These are phyloP conservation scores for Samia ricini DNA, from an alignment of 1,140 invertebrate species.

Conservation along the genomic window DNA sequence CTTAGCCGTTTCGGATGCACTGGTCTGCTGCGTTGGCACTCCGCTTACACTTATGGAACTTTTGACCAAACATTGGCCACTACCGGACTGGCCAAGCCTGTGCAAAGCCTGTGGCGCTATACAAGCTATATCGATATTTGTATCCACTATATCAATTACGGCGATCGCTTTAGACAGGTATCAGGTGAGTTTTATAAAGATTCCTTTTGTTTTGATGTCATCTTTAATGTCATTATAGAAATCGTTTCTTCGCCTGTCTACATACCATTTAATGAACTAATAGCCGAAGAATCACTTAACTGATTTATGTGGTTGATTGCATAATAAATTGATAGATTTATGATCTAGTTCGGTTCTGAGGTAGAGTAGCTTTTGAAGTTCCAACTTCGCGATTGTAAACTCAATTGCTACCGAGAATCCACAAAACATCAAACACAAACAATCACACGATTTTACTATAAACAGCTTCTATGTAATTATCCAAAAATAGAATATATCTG, in stretches of 20 bases:
- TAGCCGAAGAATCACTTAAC: too few species aligned
- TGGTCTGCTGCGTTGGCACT: constrained; percentile 91
- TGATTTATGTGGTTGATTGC: too few species aligned
- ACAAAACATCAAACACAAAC: not conserved
- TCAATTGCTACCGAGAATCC: not conserved
- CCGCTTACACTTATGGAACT: constrained; percentile 91
- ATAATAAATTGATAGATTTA: too few species aligned
- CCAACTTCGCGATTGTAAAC: constrained; percentile 8
- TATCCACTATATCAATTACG: constrained; percentile 93
- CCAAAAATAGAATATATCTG: not conserved
- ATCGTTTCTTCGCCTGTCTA: too few species aligned
- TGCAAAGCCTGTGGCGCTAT: constrained; percentile 90
- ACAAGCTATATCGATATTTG: constrained; percentile 92
- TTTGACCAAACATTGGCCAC: constrained; percentile 85
- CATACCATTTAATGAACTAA: too few species aligned
- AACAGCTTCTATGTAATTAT: not conserved
- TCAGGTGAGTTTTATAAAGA: constrained; percentile 74
- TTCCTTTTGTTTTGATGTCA: too few species aligned
- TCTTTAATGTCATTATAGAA: too few species aligned
- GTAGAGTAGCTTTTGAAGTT: constrained; percentile 12
- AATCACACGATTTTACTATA: not conserved
- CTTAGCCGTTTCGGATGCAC: constrained; percentile 90
- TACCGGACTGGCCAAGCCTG: constrained; percentile 81
- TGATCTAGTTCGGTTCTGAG: too few species aligned
- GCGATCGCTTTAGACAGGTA: constrained; percentile 92